Evolutionary conservation across 2,888 invertebrate species (phyloP), one percentile per base, ranked within the genome.

Genomic region (Leptothorax acervorum): DNA sequence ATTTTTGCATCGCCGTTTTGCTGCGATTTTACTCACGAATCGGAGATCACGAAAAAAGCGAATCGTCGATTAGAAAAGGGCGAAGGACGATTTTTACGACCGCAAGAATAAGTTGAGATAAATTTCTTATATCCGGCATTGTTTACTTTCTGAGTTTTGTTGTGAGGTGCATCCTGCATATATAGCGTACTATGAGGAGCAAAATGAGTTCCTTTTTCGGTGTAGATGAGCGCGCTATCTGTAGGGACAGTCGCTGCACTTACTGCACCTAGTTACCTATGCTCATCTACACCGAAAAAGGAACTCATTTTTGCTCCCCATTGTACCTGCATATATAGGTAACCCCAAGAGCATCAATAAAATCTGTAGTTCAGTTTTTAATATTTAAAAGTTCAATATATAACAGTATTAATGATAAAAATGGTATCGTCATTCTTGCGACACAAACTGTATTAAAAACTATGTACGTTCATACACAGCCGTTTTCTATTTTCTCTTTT

Each of bases 91-190:
- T 51, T 82, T 85, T 83, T 71, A 12, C 23, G 1, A 15, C 4
- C 23, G 57, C 18, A 23, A n/a, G 45, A 82, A 74, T 48, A 60
- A 78, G 39, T 57, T 78, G 62, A 66, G 23, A 62, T 73, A 57
- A 73, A 62, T 66, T 55, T 78, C 42, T 65, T 42, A 18, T 62
- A 42, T 53, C 15, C n/a, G 12, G 39, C 5, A 66, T 57, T 39
- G 66, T 82, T 82, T 57, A 48, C 12, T 53, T 35, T 42, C 28
- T 15, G 9, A 48, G n/a, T 84, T 74, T 82, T 74, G 62, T 84
- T 62, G 53, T 60, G 45, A 71, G 31, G 0, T 51, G 5, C 28
- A 60, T 28, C n/a, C 28, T 23, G 18, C 12, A 2, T 18, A 42
- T 12, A 53, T n/a, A 18, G n/a, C 8, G 23, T 18, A n/a, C n/a